Percentiles rank a stretch among this genome's conserved stretches.
Evolutionary conservation across 2,888 invertebrate species (phyloP).

Genomic region (Hymenopus coronatus): DNA sequence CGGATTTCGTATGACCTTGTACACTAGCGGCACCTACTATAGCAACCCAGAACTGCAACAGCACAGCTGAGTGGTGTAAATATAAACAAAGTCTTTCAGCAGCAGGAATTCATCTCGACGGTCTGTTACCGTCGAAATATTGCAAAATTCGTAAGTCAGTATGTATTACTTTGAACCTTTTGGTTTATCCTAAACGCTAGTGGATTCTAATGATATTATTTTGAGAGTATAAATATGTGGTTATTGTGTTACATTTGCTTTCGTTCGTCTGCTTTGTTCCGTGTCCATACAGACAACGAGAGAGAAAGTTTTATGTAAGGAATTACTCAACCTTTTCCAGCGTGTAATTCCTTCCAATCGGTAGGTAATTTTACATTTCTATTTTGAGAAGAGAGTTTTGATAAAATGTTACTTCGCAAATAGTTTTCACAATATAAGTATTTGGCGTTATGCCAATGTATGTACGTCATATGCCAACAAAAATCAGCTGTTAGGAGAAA

Average conservation of each 20-base stretch:
- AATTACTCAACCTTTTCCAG: background rate
- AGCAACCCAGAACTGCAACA: background rate
- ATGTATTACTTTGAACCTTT: background rate
- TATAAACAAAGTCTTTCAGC: background rate
- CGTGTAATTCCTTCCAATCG: background rate
- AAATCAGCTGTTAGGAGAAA: background rate
- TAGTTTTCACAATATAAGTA: background rate
- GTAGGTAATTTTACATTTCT: background rate
- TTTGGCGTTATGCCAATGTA: background rate
- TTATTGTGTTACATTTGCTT: background rate
- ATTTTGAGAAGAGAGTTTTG: background rate
- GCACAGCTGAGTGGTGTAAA: conserved; percentile 9
- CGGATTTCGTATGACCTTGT: background rate
- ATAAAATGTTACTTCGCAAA: background rate
- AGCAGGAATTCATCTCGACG: background rate
- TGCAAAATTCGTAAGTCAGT: background rate
- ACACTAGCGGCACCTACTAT: background rate
- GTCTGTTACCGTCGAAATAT: background rate
- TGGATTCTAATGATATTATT: background rate
- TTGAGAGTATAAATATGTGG: background rate
- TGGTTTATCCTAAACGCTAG: background rate
- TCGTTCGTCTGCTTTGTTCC: background rate
- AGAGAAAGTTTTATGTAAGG: conserved; percentile 12
- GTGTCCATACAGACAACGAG: background rate
- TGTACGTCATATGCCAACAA: background rate